A percentile compares a stretch with the other conserved stretches of the same genome.
These are phyloP conservation scores for Enteromius paludinosus DNA, from an alignment of 2,797 vertebrate species.

Conservation along the genomic window DNA sequence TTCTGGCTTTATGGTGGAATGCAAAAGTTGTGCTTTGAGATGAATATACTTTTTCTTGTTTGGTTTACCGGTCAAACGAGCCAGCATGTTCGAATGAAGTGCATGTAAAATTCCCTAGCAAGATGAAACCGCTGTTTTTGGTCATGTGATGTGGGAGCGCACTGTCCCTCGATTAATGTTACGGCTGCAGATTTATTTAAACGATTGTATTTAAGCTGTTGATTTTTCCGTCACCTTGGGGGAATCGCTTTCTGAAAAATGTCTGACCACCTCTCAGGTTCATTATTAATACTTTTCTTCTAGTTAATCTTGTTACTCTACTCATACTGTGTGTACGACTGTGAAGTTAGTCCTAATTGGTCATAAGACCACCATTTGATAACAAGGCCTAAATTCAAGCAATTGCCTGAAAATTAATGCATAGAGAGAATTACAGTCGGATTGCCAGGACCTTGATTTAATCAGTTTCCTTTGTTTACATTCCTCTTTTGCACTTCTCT, in stretches of 20 bases:
- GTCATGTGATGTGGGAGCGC: slow-evolving; percentile 33
- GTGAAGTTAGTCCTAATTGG: background rate
- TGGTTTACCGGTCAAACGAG: slow-evolving; percentile 18
- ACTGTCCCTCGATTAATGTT: slow-evolving; percentile 6
- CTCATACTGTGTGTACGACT: background rate
- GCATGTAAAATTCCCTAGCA: slow-evolving; percentile 48
- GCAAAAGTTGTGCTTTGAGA: background rate
- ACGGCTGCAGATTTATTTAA: slow-evolving; percentile 7
- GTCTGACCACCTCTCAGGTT: slow-evolving; percentile 38
- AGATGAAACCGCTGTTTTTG: slow-evolving; percentile 48
- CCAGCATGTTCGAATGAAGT: slow-evolving; percentile 37
- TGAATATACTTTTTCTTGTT: slow-evolving; percentile 1
- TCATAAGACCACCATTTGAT: background rate
- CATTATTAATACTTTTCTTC: background rate
- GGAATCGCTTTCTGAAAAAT: background rate
- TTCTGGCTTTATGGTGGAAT: slow-evolving; percentile 28
- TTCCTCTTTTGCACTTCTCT: slow-evolving; percentile 34
- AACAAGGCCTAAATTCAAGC: background rate
- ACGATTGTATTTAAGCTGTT: slow-evolving; percentile 32
- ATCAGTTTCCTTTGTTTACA: slow-evolving; percentile 15
- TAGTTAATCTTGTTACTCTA: background rate
- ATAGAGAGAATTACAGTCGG: background rate
- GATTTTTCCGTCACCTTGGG: background rate
- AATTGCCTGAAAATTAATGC: background rate
- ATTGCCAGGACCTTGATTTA: background rate